These are phyloP conservation scores for Saccostrea cuccullata DNA, from an alignment of 1,140 invertebrate genomes.

Conservation along the genomic window DNA sequence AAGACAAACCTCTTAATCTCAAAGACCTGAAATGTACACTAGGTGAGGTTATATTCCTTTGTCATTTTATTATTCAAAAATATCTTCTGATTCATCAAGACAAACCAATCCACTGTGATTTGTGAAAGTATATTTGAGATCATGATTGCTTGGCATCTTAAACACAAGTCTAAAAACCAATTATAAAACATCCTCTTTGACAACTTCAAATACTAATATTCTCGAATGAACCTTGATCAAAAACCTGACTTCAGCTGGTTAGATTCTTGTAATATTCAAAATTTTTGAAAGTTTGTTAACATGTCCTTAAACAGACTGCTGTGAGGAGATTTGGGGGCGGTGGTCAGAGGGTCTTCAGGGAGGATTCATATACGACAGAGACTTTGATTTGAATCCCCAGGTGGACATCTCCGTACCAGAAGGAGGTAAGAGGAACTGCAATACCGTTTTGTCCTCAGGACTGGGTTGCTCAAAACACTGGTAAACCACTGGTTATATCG, in stretches of 20 bases:
- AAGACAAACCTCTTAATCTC: slow-evolving; percentile 32
- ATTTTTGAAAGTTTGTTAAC: no score
- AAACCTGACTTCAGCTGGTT: no score
- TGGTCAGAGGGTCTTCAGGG: slow-evolving; percentile 11
- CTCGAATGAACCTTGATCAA: no score
- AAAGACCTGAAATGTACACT: slow-evolving; percentile 27
- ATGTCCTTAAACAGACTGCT: neutral
- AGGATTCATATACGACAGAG: slow-evolving; percentile 4
- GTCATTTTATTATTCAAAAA: no score
- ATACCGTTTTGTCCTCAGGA: neutral
- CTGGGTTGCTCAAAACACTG: neutral
- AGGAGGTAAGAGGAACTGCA: neutral
- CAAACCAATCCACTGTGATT: no score
- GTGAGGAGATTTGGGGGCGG: slow-evolving; percentile 34
- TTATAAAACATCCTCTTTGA: no score
- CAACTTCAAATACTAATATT: no score
- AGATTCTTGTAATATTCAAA: no score
- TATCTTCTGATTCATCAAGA: no score
- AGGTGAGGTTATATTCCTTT: neutral
- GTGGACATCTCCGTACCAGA: slow-evolving; percentile 20
- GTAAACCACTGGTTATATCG: neutral
- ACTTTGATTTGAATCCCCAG: slow-evolving; percentile 32
- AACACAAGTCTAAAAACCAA: no score
- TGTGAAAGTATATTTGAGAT: no score
- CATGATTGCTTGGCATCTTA: no score